A percentile compares a stretch with the other conserved stretches of the same genome.
These are phyloP conservation scores for Aphelinus atriplicis DNA, from an alignment of 1,140 invertebrate species.

Conservation along the genomic window DNA sequence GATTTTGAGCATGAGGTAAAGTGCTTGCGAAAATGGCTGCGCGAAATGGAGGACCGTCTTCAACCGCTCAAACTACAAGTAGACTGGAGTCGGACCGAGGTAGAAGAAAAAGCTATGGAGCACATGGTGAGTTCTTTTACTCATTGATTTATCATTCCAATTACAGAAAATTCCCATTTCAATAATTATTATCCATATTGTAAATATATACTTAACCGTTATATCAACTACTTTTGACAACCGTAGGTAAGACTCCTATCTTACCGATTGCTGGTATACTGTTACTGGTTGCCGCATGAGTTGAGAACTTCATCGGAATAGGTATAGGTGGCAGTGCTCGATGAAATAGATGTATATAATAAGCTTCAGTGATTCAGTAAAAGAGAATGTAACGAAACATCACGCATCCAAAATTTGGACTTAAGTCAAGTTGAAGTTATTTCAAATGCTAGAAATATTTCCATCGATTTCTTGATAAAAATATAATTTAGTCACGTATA, in stretches of 20 bases:
- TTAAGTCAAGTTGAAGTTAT: no score
- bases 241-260: slow-evolving; percentile 30
- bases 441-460: no score
- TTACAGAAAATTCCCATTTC: neutral
- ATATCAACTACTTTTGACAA: neutral
- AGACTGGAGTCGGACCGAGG: slow-evolving; percentile 72
- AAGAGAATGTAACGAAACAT: no score
- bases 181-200: neutral
- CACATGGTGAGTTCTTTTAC: slow-evolving; percentile 71
- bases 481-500: no score
- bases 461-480: no score
- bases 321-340: no score
- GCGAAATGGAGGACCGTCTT: slow-evolving; percentile 73
- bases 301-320: no score
- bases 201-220: neutral
- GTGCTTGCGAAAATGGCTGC: slow-evolving; percentile 71
- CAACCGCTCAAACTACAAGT: slow-evolving; percentile 72
- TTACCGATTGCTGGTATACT: slow-evolving; percentile 6
- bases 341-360: no score
- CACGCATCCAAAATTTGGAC: no score
- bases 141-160: neutral
- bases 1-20: slow-evolving; percentile 78
- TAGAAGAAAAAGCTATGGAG: slow-evolving; percentile 75
- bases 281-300: neutral
- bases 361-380: no score